Conservation (phyloP, 2,113 vertebrate genomes). For the Raja brachyura region DNA sequence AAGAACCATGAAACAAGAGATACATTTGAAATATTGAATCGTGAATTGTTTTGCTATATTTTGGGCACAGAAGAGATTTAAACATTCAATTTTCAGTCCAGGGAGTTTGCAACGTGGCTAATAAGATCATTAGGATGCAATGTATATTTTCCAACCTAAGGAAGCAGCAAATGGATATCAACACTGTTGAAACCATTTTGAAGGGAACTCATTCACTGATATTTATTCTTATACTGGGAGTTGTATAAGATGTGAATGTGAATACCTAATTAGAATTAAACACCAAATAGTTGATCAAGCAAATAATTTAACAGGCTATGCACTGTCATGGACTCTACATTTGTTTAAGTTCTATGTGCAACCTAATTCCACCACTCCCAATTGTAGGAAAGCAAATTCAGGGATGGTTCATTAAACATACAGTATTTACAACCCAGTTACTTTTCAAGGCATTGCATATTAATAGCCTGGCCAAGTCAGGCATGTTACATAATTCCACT, state of each 20-base stretch:
- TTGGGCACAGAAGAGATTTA: not conserved
- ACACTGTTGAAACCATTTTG: not conserved
- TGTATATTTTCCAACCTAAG: not conserved
- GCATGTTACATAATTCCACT: not conserved
- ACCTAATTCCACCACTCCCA: not conserved
- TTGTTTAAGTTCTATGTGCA: not conserved
- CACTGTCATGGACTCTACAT: not conserved
- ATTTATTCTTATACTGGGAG: not conserved
- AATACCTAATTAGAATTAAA: not conserved
- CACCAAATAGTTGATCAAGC: not conserved
- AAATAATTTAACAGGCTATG: not conserved
- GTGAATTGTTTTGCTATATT: not conserved
- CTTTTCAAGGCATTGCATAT: not conserved
- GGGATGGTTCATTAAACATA: not conserved
- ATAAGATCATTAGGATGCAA: conserved; percentile 9
- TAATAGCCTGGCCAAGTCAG: not conserved
- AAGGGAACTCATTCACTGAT: not conserved
- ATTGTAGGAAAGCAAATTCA: not conserved
- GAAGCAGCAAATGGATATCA: conserved; percentile 1
- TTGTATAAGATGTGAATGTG: not conserved
- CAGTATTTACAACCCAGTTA: not conserved
- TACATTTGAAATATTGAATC: not conserved
- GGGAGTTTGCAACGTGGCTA: not conserved
- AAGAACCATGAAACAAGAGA: not conserved
- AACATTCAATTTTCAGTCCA: not conserved